A percentile compares a stretch with the other conserved stretches of the same genome.
Conservation (phyloP, 2,888 invertebrate genomes). For the Leptinotarsa peninsularis region DNA sequence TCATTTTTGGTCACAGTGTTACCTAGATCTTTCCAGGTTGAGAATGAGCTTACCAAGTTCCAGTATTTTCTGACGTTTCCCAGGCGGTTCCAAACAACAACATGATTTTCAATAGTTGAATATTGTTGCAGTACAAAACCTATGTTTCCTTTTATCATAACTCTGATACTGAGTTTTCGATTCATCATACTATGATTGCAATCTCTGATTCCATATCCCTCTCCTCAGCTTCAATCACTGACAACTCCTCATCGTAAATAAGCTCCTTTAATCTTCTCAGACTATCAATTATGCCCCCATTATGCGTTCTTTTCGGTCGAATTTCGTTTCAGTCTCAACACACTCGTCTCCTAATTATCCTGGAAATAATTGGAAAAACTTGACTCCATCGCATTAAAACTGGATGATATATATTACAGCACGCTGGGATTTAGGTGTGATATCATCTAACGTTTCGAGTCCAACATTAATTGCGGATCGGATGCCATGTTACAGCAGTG, state of each 20-base stretch:
- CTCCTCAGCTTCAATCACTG: too few species aligned
- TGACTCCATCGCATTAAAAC: background rate
- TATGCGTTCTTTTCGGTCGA: background rate
- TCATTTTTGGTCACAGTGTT: too few species aligned
- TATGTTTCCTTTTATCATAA: too few species aligned
- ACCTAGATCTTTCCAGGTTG: too few species aligned
- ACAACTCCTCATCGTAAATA: background rate
- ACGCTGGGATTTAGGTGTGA: background rate
- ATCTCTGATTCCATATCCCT: too few species aligned
- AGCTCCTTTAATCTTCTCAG: background rate
- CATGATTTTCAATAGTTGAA: too few species aligned
- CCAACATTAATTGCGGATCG: conserved; percentile 1
- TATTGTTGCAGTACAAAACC: too few species aligned
- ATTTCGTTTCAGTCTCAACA: background rate
- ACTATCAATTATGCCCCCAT: background rate
- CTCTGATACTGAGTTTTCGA: too few species aligned
- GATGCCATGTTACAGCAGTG: background rate
- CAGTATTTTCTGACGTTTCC: too few species aligned
- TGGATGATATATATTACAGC: conserved; percentile 16
- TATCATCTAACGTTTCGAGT: conserved; percentile 2
- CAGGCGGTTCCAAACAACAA: too few species aligned
- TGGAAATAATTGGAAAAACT: conserved; percentile 4
- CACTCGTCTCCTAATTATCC: background rate
- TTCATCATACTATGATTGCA: too few species aligned
- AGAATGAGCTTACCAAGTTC: too few species aligned